A percentile compares a stretch with the other conserved stretches of the same genome.
These are phyloP conservation scores for Ametastegia equiseti DNA, from an alignment of 2,888 invertebrate species.

Conservation along the genomic window DNA sequence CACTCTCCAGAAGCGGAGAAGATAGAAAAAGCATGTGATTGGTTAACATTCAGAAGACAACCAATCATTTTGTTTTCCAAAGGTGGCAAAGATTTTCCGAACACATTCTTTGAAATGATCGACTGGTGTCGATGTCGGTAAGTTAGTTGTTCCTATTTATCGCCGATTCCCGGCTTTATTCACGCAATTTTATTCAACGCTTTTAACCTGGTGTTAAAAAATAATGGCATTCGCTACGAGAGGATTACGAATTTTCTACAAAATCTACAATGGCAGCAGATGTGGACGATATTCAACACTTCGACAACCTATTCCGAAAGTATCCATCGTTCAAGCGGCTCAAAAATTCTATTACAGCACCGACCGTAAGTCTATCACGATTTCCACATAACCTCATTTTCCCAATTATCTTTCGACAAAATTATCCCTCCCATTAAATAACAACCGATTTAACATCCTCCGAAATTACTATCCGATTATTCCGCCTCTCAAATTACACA, in stretches of 20 bases:
- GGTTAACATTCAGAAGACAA: too few species aligned
- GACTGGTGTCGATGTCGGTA: not conserved
- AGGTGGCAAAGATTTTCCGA: not conserved
- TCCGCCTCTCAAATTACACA: not conserved
- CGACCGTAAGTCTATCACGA: conserved; percentile 60
- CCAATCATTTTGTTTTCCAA: not conserved
- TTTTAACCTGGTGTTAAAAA: not conserved
- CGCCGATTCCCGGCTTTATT: conserved; percentile 7
- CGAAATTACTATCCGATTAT: not conserved
- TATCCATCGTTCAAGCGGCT: conserved; percentile 57
- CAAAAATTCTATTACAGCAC: conserved; percentile 63
- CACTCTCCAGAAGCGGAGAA: too few species aligned
- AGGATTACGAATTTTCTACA: conserved; percentile 64
- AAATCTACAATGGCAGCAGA: conserved; percentile 64
- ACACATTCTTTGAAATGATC: not conserved
- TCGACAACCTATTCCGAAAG: conserved; percentile 57
- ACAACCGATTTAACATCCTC: not conserved
- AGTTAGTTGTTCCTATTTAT: not conserved
- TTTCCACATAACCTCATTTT: not conserved
- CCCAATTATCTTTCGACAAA: not conserved
- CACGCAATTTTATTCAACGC: not conserved
- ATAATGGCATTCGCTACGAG: conserved; percentile 67
- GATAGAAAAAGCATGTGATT: too few species aligned
- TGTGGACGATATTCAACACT: conserved; percentile 58
- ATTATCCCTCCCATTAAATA: not conserved